Conservation (phyloP, 2,888 invertebrate genomes). For the Pecten maximus region DNA sequence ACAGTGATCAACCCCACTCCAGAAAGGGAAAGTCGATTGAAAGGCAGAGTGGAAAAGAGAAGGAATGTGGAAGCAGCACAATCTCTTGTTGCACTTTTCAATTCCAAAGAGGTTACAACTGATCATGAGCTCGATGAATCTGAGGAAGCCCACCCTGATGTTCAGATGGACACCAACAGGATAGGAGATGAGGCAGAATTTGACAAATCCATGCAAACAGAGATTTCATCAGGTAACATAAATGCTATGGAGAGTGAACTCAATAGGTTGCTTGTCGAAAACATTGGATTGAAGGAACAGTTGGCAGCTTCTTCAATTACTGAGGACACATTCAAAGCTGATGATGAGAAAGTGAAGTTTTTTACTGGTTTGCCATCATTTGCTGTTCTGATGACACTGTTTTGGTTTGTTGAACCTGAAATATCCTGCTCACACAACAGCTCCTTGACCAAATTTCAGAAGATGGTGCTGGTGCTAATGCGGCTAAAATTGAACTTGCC, state of each 20-base stretch:
- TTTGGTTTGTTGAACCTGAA: conserved; percentile 39
- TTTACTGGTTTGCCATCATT: conserved; percentile 51
- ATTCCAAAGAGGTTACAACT: conserved; percentile 29
- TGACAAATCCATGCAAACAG: conserved; percentile 43
- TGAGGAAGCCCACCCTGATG: no score
- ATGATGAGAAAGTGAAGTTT: conserved; percentile 46
- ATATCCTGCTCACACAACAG: conserved; percentile 30
- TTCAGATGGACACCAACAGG: no score
- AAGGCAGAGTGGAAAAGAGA: conserved; percentile 39
- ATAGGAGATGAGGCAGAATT: background rate
- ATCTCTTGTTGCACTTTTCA: conserved; percentile 41
- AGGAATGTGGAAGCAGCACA: conserved; percentile 45
- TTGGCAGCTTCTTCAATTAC: background rate
- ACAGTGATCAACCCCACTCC: background rate
- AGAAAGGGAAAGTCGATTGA: background rate
- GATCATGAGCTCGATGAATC: no score
- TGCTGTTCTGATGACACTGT: conserved; percentile 44
- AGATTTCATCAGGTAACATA: conserved; percentile 36
- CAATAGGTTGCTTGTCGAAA: background rate
- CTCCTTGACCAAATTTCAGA: conserved; percentile 46
- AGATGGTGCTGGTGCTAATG: conserved; percentile 49
- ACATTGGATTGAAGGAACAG: background rate
- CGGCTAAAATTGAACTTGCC: conserved; percentile 49
- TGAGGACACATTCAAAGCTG: conserved; percentile 39
- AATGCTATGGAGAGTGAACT: conserved; percentile 38